phyloP scores from a whole-genome alignment of 2,888 invertebrate genomes.

The Cyclophora punctaria region DNA sequence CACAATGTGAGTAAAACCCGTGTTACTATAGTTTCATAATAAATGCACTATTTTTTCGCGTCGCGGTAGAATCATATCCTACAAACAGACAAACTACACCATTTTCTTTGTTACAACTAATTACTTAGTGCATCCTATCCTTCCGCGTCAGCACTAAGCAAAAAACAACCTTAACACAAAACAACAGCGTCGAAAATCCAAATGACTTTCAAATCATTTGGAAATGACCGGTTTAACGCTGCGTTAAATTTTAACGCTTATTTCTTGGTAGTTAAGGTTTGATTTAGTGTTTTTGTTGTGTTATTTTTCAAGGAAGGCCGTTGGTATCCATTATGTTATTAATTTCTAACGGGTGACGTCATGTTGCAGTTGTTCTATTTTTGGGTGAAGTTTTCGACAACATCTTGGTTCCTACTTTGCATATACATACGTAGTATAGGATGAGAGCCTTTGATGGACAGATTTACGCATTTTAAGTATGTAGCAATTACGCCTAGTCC shows the following conservation, averaged over 20 bases:
- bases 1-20: too few relatives aligned
- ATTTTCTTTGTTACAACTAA: not conserved
- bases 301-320: slow-evolving; percentile 25
- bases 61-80: too few relatives aligned
- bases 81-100: too few relatives aligned
- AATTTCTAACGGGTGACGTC: slow-evolving; percentile 26
- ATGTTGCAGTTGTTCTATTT: slow-evolving; percentile 24
- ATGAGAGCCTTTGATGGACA: too few relatives aligned
- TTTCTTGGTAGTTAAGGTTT: not conserved
- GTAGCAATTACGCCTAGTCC: too few relatives aligned
- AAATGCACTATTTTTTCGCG: too few relatives aligned
- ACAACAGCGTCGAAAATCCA: not conserved
- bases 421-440: too few relatives aligned
- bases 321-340: slow-evolving; percentile 37
- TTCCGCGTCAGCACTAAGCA: not conserved
- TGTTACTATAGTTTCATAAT: too few relatives aligned
- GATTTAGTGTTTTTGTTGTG: slow-evolving; percentile 8
- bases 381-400: not conserved
- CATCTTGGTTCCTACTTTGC: too few relatives aligned
- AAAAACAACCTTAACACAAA: not conserved
- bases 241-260: not conserved
- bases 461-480: too few relatives aligned
- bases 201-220: not conserved
- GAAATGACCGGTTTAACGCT: not conserved
- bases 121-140: not conserved